phyloP scores from a whole-genome alignment of 2,113 vertebrate species.

The Gopherus evgoodei region DNA sequence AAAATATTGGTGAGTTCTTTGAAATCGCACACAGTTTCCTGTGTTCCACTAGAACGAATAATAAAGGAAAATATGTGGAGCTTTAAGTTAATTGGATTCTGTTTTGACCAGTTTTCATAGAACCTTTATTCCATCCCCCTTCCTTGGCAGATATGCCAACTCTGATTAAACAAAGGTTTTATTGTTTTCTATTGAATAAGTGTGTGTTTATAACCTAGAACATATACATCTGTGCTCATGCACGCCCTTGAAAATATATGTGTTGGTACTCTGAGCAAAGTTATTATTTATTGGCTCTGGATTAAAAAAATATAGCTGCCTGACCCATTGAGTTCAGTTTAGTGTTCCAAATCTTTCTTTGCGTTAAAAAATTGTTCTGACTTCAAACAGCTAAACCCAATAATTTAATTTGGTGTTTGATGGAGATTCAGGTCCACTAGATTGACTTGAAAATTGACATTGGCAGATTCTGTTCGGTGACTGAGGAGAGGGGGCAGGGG shows the following conservation, averaged over 20 bases:
- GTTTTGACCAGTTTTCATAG: accelerated
- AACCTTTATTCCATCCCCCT: not conserved
- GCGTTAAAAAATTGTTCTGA: accelerated
- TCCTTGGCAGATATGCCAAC: too few species aligned
- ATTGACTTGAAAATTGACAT: not conserved
- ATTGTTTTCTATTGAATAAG: not conserved
- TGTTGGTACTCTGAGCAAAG: not conserved
- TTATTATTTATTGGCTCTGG: not conserved
- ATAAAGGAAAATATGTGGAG: accelerated
- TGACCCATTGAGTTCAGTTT: accelerated
- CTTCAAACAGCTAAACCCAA: accelerated
- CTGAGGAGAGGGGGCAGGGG: accelerated
- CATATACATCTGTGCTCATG: not conserved
- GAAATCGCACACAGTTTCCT: not conserved
- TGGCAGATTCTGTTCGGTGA: not conserved
- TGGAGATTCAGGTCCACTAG: accelerated
- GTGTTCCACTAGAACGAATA: accelerated
- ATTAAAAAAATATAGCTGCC: not conserved
- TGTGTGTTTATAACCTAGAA: not conserved
- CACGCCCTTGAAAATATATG: not conserved
- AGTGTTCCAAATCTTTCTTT: accelerated
- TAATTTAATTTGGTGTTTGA: accelerated
- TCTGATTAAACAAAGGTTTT: not conserved
- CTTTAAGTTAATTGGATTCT: accelerated
- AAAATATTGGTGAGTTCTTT: not conserved